Evolutionary conservation across 1,140 invertebrate genomes (phyloP), one percentile per base, ranked within the genome.

Genomic region (Parasteatoda tepidariorum): DNA sequence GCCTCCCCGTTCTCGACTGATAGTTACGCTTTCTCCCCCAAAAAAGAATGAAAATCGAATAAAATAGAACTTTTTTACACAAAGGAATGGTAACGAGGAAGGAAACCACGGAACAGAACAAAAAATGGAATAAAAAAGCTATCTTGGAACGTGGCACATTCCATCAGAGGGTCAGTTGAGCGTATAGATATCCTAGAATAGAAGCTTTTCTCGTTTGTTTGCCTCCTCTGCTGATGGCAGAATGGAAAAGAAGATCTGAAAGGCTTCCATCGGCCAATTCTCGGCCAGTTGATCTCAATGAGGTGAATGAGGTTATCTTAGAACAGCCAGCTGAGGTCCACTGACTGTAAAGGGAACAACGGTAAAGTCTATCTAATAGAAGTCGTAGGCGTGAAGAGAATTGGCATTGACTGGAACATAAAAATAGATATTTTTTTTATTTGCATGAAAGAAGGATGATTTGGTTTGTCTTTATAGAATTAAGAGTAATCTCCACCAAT

Each of bases 241-340:
- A 30, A 26, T 26, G 75, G 41, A 67, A 78, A 22, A 31, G 75
- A 38, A 78, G 34, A 59, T 66, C 75, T 34, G 41, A 78, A 61
- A 67, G 31, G 38, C 28, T 30, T 48, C 67, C 61, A 70, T 71
- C 66, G 48, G 66, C 55, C 66, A 70, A 82, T 82, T 82, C 78
- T 48, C 61, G 55, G 48, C 78, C 78, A 82, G 78, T 82, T 82
- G 66, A 82, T 82, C 78, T 83, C 81, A 83, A 83, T 83, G 68
- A 66, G 70, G 81, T 74, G 81, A 83, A 83, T 83, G 70, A 83
- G 81, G 81, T 83, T 83, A 83, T 74, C 68, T 33, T 31, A 55
- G 38, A 34, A 28, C n/a, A 41, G 81, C 81, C 81, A 83, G 81
- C 81, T 83, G 81, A 73, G 81, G 81, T 66, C 70, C 59, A 57